Evolutionary conservation across 2,888 invertebrate species (phyloP).

Genomic region (Lasioglossum zephyrum): DNA sequence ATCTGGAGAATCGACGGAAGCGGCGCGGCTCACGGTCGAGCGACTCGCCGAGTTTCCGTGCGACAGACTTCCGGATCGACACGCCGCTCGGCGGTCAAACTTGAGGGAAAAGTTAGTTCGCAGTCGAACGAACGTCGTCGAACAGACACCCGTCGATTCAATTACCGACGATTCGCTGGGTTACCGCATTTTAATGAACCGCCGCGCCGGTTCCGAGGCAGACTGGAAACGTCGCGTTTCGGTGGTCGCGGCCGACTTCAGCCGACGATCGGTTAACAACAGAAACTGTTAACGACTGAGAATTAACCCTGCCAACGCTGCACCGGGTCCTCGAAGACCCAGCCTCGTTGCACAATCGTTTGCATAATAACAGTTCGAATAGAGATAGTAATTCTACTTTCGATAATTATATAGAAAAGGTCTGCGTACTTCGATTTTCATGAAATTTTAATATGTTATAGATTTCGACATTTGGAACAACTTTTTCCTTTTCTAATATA

Average conservation of each 20-base stretch:
- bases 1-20: constrained; percentile 62
- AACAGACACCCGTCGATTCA: constrained; percentile 76
- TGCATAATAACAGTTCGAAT: background rate
- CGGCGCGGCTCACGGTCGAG: constrained; percentile 54
- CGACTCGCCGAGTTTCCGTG: constrained; percentile 57
- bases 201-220: constrained; percentile 69
- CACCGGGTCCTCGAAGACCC: background rate
- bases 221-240: constrained; percentile 1
- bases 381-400: background rate
- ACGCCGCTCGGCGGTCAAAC: constrained; percentile 74
- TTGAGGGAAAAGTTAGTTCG: constrained; percentile 75
- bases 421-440: no score
- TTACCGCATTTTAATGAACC: constrained; percentile 78
- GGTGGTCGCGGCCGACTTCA: background rate
- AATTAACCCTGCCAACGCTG: background rate
- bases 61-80: constrained; percentile 72
- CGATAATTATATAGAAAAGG: no score
- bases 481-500: no score
- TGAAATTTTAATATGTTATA: no score
- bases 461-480: no score
- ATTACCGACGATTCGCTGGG: constrained; percentile 78
- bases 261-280: background rate
- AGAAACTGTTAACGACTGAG: constrained; percentile 1
- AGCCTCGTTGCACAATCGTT: background rate
- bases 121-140: constrained; percentile 67